Percentiles rank a stretch among this genome's conserved stretches.
Conservation (phyloP, 1,140 invertebrate genomes). For the Zophobas morio region DNA sequence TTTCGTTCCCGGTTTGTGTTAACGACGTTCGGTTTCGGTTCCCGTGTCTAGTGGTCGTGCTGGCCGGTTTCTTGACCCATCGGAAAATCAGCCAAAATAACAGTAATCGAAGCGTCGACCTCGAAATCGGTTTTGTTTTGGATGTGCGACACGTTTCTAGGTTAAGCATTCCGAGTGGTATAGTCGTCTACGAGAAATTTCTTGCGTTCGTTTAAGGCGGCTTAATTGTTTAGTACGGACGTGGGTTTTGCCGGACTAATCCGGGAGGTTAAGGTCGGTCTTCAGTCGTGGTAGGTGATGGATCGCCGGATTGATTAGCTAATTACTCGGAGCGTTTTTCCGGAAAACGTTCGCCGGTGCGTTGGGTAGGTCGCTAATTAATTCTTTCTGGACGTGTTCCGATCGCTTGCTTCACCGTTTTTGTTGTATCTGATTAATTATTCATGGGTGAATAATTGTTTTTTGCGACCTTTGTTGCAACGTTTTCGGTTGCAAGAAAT, state of each 20-base stretch:
- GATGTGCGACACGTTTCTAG: background rate
- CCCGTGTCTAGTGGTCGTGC: background rate
- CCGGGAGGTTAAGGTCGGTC: background rate
- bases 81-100: background rate
- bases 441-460: background rate
- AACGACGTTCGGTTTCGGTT: background rate
- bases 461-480: background rate
- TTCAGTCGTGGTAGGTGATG: background rate
- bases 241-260: background rate
- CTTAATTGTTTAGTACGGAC: background rate
- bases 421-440: background rate
- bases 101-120: background rate
- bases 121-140: constrained; percentile 6
- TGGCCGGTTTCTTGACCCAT: background rate
- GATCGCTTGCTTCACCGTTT: background rate
- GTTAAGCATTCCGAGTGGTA: background rate
- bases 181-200: background rate
- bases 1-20: no score
- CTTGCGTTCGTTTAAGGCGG: background rate
- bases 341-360: no score
- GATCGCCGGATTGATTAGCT: background rate
- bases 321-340: background rate
- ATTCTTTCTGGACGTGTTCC: background rate
- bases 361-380: background rate
- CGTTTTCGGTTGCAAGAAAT: background rate